These are phyloP conservation scores for Saturnia japonica DNA, from an alignment of 2,888 invertebrate genomes.

Conservation along the genomic window DNA sequence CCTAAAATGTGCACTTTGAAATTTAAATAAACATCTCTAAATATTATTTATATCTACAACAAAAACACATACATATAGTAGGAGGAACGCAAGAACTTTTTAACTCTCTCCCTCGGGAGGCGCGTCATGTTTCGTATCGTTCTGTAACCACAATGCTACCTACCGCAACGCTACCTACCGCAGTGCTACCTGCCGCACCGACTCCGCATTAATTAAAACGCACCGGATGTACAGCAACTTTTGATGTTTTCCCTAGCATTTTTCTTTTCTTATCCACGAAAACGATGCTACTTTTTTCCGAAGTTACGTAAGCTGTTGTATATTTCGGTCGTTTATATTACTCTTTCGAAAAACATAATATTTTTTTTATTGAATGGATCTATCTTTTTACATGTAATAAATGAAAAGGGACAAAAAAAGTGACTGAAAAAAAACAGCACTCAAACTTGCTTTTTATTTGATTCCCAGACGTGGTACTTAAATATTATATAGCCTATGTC, in stretches of 20 bases:
- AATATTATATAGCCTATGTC: no score
- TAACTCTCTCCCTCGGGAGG: slow-evolving; percentile 1
- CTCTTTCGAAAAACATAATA: no score
- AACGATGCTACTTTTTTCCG: background rate
- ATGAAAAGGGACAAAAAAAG: no score
- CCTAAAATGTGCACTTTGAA: background rate
- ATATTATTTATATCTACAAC: background rate
- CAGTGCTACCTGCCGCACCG: slow-evolving; percentile 15
- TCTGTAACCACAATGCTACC: background rate
- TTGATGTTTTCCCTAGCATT: slow-evolving; percentile 13
- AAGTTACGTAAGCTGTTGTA: background rate
- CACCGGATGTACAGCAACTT: slow-evolving; percentile 18
- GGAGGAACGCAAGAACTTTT: background rate
- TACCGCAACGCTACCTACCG: slow-evolving; percentile 8
- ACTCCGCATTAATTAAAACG: slow-evolving; percentile 26
- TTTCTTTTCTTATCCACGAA: slow-evolving; percentile 12
- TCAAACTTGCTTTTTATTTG: no score
- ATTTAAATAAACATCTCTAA: background rate
- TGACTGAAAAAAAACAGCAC: no score
- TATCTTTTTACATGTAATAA: no score
- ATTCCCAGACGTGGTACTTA: no score
- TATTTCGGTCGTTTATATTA: background rate
- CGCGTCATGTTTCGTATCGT: background rate
- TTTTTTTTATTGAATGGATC: no score
- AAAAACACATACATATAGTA: background rate